Base-by-base conservation (phyloP, 2,113 vertebrate genomes). In the Turnix velox region DNA sequence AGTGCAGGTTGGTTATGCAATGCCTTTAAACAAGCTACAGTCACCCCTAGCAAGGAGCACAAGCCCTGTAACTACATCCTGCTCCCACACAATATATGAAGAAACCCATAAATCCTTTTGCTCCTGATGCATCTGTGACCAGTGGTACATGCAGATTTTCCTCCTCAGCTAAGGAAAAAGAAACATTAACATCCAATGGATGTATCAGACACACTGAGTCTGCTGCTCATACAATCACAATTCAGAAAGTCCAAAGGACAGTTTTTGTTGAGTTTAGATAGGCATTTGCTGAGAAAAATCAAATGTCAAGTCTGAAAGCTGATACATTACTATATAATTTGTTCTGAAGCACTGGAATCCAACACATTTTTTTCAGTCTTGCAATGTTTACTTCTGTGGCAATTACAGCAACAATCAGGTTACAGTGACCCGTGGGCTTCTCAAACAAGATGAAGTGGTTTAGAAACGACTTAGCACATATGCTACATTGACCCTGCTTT, bases 1-100 rank as follows among this genome's bases (percentile, higher is more conserved):
- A 10, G 46, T 42, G 63, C 84, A 92, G 52, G 84, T 72, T 92
- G 87, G 80, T 87, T 95, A 87, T n/a, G 63, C 37, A 52, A 51
- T 27, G 67, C 67, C 30, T 93, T 90, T 84, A 92, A 94, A 87
- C 63, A 94, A 84, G 55, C 88, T 49, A 77, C 48, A 63, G 66
- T 55, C 73, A 86, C 57, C 74, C 88, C 48, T 35, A 86, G 59
- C 30, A 81, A 59, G 57, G 48, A 92, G 83, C 46, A 86, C 61
- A 86, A 90, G 7, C 43, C 14, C 11, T 39, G 10, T 39, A 84
- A 62, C 63, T 72, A 62, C 25, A 75, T 33, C 25, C 58, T 10
- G 22, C 48, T 88, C 63, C 30, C 72, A 86, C 30, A 73, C 49
- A 83, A 42, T 63, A 82, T 67, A 74, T 84, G 84, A 43, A 84